Conservation (phyloP, 2,797 vertebrate genomes). For the Orientallactaga sibirica region DNA sequence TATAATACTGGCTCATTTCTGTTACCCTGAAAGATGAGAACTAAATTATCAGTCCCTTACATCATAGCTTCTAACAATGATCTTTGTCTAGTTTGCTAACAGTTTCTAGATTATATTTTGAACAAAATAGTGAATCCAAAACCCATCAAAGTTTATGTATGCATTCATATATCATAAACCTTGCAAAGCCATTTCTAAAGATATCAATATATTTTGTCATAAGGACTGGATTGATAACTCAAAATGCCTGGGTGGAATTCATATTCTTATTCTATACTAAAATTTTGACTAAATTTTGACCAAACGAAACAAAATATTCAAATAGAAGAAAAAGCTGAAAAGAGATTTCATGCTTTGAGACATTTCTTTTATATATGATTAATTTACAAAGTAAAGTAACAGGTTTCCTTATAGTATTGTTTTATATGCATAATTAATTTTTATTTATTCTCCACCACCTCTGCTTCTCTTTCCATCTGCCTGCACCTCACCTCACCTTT, state of each 20-base stretch:
- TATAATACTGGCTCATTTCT: neutral
- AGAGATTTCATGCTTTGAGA: neutral
- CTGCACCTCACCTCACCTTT: no score
- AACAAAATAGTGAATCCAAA: neutral
- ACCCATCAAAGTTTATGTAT: accelerated
- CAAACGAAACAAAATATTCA: neutral
- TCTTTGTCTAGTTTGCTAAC: neutral
- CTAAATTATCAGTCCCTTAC: neutral
- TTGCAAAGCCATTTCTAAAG: neutral
- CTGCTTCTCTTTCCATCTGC: no score
- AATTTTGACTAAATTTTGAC: neutral
- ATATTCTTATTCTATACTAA: neutral
- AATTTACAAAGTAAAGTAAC: no score
- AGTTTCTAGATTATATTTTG: neutral
- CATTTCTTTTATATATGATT: no score
- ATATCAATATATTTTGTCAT: neutral
- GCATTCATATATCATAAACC: neutral
- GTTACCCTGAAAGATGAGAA: no score
- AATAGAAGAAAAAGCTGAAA: neutral
- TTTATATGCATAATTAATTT: no score
- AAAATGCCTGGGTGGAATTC: neutral
- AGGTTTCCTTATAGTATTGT: no score
- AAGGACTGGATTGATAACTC: neutral
- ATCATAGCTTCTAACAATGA: neutral
- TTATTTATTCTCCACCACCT: no score